Conservation (phyloP, 2,113 vertebrate genomes). For the Bungarus multicinctus region DNA sequence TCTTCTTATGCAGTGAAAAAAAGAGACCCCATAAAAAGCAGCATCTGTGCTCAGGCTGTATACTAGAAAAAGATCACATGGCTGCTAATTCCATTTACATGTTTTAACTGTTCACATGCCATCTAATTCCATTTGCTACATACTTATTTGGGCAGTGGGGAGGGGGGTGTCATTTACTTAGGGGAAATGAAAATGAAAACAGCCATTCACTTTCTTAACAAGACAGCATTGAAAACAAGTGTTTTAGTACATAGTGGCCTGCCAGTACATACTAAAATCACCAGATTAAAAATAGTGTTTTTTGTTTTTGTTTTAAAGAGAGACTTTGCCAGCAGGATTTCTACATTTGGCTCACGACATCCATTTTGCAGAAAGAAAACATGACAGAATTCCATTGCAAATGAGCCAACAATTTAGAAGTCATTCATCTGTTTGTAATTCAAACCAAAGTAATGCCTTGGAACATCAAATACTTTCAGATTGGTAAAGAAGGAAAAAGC, state of each 20-base stretch:
- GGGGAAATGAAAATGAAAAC: slow-evolving; percentile 46
- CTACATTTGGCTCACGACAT: slow-evolving; percentile 40
- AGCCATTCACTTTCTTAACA: slow-evolving; percentile 40
- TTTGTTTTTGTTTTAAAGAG: slow-evolving; percentile 6
- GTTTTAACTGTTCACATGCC: slow-evolving; percentile 62
- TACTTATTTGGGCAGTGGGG: slow-evolving; percentile 26
- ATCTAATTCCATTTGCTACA: slow-evolving; percentile 63
- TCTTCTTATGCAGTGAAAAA: slow-evolving; percentile 43
- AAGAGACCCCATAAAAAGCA: slow-evolving; percentile 59
- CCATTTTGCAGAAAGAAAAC: slow-evolving; percentile 41
- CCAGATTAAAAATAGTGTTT: slow-evolving; percentile 51
- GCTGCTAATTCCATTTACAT: slow-evolving; percentile 55
- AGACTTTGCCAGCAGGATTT: slow-evolving; percentile 52
- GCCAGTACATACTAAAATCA: slow-evolving; percentile 32
- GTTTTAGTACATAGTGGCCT: slow-evolving; percentile 53
- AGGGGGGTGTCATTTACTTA: slow-evolving; percentile 48
- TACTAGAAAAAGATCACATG: slow-evolving; percentile 44
- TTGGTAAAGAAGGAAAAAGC: not conserved
- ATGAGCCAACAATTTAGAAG: slow-evolving; percentile 43
- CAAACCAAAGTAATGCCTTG: slow-evolving; percentile 25
- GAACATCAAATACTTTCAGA: slow-evolving; percentile 31
- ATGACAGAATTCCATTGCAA: slow-evolving; percentile 36
- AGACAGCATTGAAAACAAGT: slow-evolving; percentile 41
- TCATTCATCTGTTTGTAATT: slow-evolving; percentile 51
- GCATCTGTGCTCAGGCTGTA: slow-evolving; percentile 52